A percentile compares a stretch with the other conserved stretches of the same genome.
phyloP scores from a whole-genome alignment of 2,113 vertebrate genomes.

The Cynocephalus volans region DNA sequence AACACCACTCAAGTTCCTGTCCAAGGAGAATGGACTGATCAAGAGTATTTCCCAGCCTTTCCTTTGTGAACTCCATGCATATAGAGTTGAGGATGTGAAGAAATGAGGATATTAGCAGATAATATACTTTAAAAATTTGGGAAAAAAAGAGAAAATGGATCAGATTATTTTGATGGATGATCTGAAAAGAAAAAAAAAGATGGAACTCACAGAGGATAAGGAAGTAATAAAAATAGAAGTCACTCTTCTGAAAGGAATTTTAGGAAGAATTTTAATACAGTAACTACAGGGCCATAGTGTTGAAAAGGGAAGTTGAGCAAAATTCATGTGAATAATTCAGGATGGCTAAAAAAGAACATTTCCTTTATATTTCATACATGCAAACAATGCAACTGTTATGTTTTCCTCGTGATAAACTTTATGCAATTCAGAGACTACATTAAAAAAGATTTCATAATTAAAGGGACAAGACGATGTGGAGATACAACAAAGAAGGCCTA shows the following conservation, averaged over 20 bases:
- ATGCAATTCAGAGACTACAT: neutral
- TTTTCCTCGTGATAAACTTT: neutral
- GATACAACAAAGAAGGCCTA: neutral
- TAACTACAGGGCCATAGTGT: neutral
- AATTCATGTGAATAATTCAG: neutral
- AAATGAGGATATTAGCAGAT: neutral
- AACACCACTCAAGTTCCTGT: accelerated
- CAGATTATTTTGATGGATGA: neutral
- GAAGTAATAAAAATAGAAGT: neutral
- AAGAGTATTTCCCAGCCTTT: neutral
- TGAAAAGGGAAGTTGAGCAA: neutral
- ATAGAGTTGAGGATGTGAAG: neutral
- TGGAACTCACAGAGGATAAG: neutral
- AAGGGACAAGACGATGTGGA: neutral
- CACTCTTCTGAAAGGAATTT: neutral
- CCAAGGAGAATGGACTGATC: no score
- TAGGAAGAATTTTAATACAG: neutral
- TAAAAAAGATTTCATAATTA: neutral
- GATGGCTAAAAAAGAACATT: neutral
- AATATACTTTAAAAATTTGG: neutral
- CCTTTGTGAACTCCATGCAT: neutral
- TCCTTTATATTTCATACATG: neutral
- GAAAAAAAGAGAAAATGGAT: neutral
- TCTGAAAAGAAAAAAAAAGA: neutral
- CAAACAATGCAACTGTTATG: neutral